Conservation (phyloP, 2,113 vertebrate species). For the Sphaerodactylus townsendi region DNA sequence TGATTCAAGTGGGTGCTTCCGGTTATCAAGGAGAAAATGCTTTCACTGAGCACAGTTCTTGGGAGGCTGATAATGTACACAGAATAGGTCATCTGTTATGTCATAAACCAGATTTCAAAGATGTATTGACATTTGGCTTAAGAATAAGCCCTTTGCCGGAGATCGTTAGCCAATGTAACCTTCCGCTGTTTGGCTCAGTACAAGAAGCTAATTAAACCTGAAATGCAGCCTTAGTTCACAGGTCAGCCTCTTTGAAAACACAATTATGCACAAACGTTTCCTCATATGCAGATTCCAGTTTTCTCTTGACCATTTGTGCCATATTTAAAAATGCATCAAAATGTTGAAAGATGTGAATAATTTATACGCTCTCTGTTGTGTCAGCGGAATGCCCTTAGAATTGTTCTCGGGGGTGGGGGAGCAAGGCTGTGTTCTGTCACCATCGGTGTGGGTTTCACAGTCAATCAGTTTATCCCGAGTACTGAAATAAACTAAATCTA, state of each 20-base stretch:
- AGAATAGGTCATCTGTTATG: constrained; percentile 21
- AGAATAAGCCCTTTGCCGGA: constrained; percentile 7
- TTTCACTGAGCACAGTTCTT: not conserved
- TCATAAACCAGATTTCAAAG: constrained; percentile 30
- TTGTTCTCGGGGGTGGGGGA: not conserved
- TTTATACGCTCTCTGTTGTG: not conserved
- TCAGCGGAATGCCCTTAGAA: not conserved
- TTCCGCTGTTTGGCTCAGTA: constrained; percentile 18
- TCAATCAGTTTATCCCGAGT: not conserved
- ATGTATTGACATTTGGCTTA: constrained; percentile 17
- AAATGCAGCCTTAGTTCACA: constrained; percentile 6
- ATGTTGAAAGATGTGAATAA: not conserved
- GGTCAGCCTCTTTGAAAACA: not conserved
- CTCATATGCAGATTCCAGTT: too few species aligned
- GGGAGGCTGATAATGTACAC: not conserved
- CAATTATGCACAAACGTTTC: not conserved
- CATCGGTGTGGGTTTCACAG: not conserved
- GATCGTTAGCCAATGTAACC: constrained; percentile 34
- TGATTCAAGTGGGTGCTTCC: not conserved
- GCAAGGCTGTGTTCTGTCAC: not conserved
- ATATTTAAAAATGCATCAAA: not conserved
- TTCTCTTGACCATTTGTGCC: too few species aligned
- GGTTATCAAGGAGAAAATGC: not conserved
- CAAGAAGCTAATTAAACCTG: constrained; percentile 32
- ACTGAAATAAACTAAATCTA: not conserved